Evolutionary conservation across 1,140 invertebrate species (phyloP), one percentile per base, ranked within the genome.

Genomic region (Diachasmimorpha longicaudata): DNA sequence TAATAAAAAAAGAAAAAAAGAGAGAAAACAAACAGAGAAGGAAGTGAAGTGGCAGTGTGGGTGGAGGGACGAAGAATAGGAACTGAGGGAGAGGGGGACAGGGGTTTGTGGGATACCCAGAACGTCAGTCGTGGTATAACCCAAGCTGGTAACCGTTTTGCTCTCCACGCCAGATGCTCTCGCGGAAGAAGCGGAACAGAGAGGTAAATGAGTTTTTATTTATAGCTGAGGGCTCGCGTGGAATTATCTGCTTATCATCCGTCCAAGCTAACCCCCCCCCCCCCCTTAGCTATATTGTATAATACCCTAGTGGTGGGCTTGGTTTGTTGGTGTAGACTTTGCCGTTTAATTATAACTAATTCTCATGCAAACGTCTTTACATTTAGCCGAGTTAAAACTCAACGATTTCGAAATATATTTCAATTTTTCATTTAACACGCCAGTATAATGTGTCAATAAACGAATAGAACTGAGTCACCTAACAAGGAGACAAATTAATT

Each of bases 201-300:
- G 71, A 77, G 76, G 76, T 73, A 77, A 77, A 77, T 77, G 76
- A 77, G 76, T 73, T 77, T 77, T 77, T 77, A 77, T 77, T 77
- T 77, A 77, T 77, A 70, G 70, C 72, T 48, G 58, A 67, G 46
- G 48, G 39, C 70, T 58, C 36, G 70, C 48, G 67, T 70, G 63
- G 71, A 73, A 77, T 73, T 77, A 77, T 77, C 76, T 77, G 76
- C 71, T 77, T 77, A 77, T 77, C 76, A 46, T 77, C 63, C 71
- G 66, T 69, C 70, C 58, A 39, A 72, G 58, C 48, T 67, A 31
- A 37, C 36, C 19, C 39, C 68, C 23, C 14, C 58, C 19, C 36
- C 19, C 39, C 68, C 23, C 14, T 23, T 9, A 44, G 10, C 42
- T 52, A 13, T 25, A 48, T 71, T 52, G 42, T 48, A 23, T 71